A percentile compares a stretch with the other conserved stretches of the same genome.
These are phyloP conservation scores for Enhydra lutris DNA, from an alignment of 2,113 vertebrate genomes.

Conservation along the genomic window DNA sequence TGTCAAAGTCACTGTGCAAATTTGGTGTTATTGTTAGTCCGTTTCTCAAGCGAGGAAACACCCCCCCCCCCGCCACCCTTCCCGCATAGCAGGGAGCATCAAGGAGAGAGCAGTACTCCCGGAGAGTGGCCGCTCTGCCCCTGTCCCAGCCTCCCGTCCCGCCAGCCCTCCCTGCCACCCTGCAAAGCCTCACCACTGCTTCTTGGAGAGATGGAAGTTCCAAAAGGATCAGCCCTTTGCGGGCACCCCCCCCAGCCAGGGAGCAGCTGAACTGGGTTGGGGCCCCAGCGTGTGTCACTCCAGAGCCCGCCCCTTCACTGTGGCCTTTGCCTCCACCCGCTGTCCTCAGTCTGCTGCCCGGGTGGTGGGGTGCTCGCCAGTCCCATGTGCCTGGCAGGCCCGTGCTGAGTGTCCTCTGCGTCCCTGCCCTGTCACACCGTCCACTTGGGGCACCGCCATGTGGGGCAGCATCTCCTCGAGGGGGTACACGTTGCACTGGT, in stretches of 20 bases:
- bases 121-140: rapidly evolving
- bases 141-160: not conserved
- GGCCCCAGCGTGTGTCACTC: not conserved
- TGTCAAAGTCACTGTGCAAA: not conserved
- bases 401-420: rapidly evolving
- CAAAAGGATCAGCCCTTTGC: not conserved
- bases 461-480: not conserved
- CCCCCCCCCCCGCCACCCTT: not conserved
- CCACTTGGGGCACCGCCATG: rapidly evolving
- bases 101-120: not conserved
- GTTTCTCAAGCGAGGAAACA: not conserved
- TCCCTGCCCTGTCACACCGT: not conserved
- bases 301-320: rapidly evolving
- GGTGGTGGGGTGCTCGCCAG: not conserved
- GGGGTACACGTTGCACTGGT: rapidly evolving
- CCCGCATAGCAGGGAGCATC: not conserved
- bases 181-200: not conserved
- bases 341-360: not conserved
- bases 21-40: not conserved
- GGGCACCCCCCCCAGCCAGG: not conserved
- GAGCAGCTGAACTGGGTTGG: not conserved
- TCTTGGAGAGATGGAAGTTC: not conserved
- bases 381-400: not conserved
- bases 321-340: not conserved
- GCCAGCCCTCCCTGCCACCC: not conserved